Evolutionary conservation across 2,113 vertebrate genomes (phyloP).

Genomic region (Rhinoptilus africanus): DNA sequence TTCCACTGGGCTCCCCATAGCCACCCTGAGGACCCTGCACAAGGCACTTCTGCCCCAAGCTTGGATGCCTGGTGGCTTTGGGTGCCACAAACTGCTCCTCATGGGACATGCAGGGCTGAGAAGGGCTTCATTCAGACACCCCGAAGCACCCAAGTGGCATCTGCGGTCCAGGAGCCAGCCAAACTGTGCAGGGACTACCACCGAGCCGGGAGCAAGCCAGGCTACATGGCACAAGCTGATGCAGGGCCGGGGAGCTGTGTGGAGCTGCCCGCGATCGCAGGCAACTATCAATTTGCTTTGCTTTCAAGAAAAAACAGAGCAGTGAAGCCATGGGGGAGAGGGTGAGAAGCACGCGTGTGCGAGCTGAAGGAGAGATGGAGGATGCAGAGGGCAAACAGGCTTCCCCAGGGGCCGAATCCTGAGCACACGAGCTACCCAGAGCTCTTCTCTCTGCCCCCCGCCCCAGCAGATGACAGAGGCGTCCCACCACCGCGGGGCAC

Average conservation of each 20-base stretch:
- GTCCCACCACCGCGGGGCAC: accelerated
- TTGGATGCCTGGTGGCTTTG: neutral
- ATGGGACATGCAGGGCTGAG: neutral
- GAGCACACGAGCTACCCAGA: neutral
- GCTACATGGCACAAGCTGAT: neutral
- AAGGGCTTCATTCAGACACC: neutral
- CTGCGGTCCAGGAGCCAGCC: accelerated
- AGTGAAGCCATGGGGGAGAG: neutral
- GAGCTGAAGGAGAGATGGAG: neutral
- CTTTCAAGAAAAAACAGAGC: neutral
- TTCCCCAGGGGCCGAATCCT: neutral
- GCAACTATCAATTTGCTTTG: neutral
- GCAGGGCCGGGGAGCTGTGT: accelerated
- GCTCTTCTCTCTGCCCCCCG: neutral
- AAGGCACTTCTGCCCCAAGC: neutral
- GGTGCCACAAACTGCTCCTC: neutral
- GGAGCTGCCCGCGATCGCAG: neutral
- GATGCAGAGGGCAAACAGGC: neutral
- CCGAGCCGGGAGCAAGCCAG: accelerated
- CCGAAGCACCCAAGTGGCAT: neutral
- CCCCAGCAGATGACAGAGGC: neutral
- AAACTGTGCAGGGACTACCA: neutral
- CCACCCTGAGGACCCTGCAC: neutral
- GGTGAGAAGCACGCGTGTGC: accelerated
- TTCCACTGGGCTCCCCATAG: neutral